Conservation (phyloP, 2,888 invertebrate genomes). For the Nemotelus pantherinus region DNA sequence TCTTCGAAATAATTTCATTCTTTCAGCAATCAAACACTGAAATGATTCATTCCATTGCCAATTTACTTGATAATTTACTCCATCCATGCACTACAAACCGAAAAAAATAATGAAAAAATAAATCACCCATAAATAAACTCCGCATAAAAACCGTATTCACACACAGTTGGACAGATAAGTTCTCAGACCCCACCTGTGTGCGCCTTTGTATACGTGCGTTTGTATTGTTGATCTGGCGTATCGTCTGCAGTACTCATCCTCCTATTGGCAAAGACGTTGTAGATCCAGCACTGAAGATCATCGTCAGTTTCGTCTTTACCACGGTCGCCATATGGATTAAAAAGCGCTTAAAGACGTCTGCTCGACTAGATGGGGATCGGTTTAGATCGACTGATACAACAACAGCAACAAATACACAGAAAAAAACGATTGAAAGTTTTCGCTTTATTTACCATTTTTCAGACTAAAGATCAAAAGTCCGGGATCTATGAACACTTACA, state of each 20-base stretch:
- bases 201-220: not conserved
- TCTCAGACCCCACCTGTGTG: constrained; percentile 38
- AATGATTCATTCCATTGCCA: constrained; percentile 1
- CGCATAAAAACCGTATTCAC: not conserved
- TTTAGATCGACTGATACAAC: too few relatives aligned
- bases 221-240: not conserved
- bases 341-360: constrained; percentile 18
- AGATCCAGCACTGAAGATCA: constrained; percentile 16
- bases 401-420: too few relatives aligned
- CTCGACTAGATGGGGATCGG: not conserved
- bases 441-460: too few relatives aligned
- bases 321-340: constrained; percentile 40
- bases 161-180: constrained; percentile 19
- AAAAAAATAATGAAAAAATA: not conserved
- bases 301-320: not conserved
- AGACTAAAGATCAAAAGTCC: too few relatives aligned
- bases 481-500: too few relatives aligned
- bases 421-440: too few relatives aligned
- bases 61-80: constrained; percentile 25
- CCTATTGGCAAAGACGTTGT: constrained; percentile 26
- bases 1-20: not conserved
- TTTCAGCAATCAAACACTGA: not conserved
- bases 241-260: not conserved
- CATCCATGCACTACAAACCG: not conserved
- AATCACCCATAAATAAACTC: constrained; percentile 18